Evolutionary conservation across 92 coral and sea anemone genomes (phyloP), one percentile per base, ranked within the genome.

Genomic region (Virgularia gustaviana): DNA sequence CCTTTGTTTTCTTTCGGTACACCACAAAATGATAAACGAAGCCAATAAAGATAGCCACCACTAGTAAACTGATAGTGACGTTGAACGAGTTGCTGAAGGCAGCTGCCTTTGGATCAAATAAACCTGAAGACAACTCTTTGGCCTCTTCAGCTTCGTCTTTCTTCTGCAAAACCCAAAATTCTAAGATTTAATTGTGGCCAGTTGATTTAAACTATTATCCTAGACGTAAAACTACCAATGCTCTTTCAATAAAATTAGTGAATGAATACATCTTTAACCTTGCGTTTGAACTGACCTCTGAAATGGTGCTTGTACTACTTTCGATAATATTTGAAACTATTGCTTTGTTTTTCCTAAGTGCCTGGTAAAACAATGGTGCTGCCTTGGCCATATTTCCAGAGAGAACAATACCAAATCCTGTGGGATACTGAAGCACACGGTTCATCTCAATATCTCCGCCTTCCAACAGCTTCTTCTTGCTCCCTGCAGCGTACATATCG

Each of bases 51-150:
- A 65, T 39, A 20, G 19, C 56, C 56, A 43, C 18, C 6, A 11
- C 55, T 28, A 65, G 44, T 37, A 65, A 65, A 42, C 55, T 42
- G 37, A 65, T 65, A 0, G 72, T 65, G 18, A 65, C 56, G 29
- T 65, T 65, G n/a, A 42, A 65, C 2, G 72, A 65, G 44, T 24
- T 44, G 19, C 2, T 45, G 15, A 65, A 65, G 5, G 72, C 55
- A 0, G 41, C 56, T 2, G 55, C 56, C 3, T 18, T 42, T 11
- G 81, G 45, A 61, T 87, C 88, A 24, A 87, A 83, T 23, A 87
- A 49, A 64, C 88, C 88, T 11, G 88, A 79, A 32, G 88, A 75
- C n/a, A 72, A 73, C 51, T 83, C 88, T 36, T 72, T 78, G 35
- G 86, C 88, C 52, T 65, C 72, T 13, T 83, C 54, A 1, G 85